Conservation (phyloP, 2,888 invertebrate species). For the Pachymerium ferrugineum region DNA sequence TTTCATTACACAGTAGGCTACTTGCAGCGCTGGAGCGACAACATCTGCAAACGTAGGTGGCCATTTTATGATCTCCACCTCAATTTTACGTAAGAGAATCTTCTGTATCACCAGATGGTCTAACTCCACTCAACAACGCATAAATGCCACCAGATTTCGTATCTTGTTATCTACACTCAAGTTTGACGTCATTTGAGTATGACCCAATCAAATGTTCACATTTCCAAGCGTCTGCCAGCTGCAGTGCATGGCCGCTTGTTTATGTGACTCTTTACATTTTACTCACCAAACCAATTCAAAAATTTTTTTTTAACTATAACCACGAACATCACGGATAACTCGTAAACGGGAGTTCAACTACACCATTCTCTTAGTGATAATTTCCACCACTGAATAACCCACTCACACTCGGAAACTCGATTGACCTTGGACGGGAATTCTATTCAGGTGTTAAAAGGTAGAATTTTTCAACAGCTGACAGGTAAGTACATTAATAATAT, state of each 20-base stretch:
- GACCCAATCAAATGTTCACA: neutral
- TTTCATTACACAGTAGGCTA: too few relatives aligned
- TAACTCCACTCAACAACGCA: too few relatives aligned
- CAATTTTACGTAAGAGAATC: too few relatives aligned
- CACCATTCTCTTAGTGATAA: too few relatives aligned
- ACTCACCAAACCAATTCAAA: neutral
- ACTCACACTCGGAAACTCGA: neutral
- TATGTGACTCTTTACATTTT: neutral
- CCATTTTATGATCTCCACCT: too few relatives aligned
- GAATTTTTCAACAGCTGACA: neutral
- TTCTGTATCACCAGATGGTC: too few relatives aligned
- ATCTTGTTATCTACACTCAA: neutral
- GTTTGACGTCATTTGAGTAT: neutral
- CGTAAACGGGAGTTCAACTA: too few relatives aligned
- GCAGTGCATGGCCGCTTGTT: conserved; percentile 8
- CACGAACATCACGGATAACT: too few relatives aligned
- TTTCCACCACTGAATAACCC: neutral
- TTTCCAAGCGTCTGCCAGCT: conserved; percentile 8
- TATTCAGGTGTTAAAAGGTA: neutral
- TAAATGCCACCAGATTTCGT: neutral
- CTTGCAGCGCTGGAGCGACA: too few relatives aligned
- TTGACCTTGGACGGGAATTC: conserved; percentile 1
- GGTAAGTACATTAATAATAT: neutral
- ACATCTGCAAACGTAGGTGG: too few relatives aligned
- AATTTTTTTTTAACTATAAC: too few relatives aligned